phyloP scores from a whole-genome alignment of 30 jellyfish, hydroid and myxozoan species.

The Hydractinia echinata region DNA sequence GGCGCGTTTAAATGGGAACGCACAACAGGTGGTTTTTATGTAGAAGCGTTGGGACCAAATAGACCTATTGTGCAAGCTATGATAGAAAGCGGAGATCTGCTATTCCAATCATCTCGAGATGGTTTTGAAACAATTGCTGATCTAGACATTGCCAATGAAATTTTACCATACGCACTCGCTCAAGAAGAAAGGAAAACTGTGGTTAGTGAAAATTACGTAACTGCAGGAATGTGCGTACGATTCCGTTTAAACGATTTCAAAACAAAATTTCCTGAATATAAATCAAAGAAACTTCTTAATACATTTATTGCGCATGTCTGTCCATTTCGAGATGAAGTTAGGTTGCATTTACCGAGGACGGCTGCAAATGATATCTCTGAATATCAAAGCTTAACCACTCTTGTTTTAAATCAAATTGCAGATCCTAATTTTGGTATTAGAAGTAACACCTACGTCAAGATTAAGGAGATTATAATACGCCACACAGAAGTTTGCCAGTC shows the following conservation, averaged over 20 bases:
- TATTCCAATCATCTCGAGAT: neutral
- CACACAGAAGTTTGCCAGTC: too few species aligned
- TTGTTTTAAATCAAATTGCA: neutral
- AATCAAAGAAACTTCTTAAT: neutral
- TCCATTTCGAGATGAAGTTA: neutral
- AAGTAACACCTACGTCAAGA: neutral
- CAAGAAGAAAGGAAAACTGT: neutral
- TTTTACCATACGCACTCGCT: neutral
- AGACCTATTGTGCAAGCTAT: too few species aligned
- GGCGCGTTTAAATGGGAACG: too few species aligned
- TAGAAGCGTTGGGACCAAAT: too few species aligned
- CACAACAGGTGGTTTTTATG: too few species aligned
- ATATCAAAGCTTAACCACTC: neutral
- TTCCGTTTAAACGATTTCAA: slow-evolving; percentile 3
- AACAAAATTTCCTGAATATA: slow-evolving; percentile 6
- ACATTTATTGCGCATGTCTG: neutral
- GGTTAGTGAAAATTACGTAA: neutral
- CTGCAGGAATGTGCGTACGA: neutral
- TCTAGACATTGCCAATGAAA: neutral
- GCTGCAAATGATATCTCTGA: neutral
- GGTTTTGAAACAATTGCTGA: slow-evolving; percentile 9
- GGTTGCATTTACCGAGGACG: neutral
- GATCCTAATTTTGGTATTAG: neutral
- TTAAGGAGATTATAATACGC: neutral
- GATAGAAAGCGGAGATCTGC: neutral